Evolutionary conservation across 2,113 vertebrate species (phyloP), one percentile per base, ranked within the genome.

Genomic region (Periophthalmodon schlosseri): DNA sequence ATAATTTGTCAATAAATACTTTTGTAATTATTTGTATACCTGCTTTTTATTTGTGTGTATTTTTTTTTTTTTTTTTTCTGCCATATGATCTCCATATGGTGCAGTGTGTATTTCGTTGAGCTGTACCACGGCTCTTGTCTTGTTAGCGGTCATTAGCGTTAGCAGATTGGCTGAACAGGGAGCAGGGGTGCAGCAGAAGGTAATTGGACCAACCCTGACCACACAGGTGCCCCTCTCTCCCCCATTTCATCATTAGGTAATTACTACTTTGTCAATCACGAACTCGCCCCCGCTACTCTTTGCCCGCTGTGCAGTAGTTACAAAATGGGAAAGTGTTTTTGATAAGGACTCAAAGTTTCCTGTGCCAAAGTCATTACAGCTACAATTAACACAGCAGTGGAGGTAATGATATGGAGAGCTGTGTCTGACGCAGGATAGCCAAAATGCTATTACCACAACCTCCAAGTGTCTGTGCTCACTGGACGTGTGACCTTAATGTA

Each of bases 111-210:
- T 80, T 82, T 82, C 77, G 86, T 86, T 80, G 80, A 63, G 77
- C 80, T 54, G 49, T 79, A 80, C 86, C 77, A 65, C 58, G 39
- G 68, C 58, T 28, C 81, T 74, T 76, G 85, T 87, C 83, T 80
- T 76, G 80, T 87, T 81, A 89, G 77, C 15, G 61, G 75, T 82
- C 83, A 56, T 88, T 86, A 80, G 76, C 72, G 68, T 46, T 21
- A 69, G 72, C 77, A 84, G 86, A 86, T 77, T 73, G 84, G 70
- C 73, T 80, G 79, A 81, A 84, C 82, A 84, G 69, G 82, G 84
- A 82, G 77, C 79, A 54, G 65, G 79, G 84, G 82, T 70, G 52
- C 57, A 81, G 77, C 79, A 86, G 84, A 79, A 80, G 81, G 77
- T 80, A 86, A 86, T 82, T 80, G 86, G 66, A 56, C 75, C 76